Base-by-base conservation (phyloP, 23 tunicate species). In the Oikopleura vanhoeffeni region DNA sequence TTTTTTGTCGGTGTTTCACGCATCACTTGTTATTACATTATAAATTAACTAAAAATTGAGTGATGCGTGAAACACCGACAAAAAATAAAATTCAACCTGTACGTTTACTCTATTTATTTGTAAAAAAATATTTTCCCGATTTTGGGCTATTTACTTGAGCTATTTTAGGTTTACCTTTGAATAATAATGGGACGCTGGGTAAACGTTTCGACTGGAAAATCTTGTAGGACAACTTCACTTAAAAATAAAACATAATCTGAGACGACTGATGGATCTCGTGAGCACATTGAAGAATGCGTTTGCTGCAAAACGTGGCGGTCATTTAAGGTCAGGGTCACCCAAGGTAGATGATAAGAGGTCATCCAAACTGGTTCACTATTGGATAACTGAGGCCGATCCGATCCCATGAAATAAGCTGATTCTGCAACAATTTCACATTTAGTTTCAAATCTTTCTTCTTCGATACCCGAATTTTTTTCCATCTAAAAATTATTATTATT, bases 201-300 rank as follows among this genome's bases (percentile, higher is more conserved):
- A 71, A 71, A 71, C 27, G 32, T 71, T 30, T 71, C 79, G 3
- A 30, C 79, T 33, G 79, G 79, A 71, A 71, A 71, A 30, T 71
- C 79, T 30, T 71, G 27, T 24, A 71, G 38, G 35, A 71, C 35
- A 3, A 71, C 79, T 32, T 71, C 79, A 3, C 36, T 38, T 33
- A 71, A 32, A 32, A 71, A 71, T 2, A 13, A 4, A 24, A 38
- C 79, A 32, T 71, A 71, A 13, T 71, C 79, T 33, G 79, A 71
- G 3, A 71, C 79, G 32, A 30, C 32, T 32, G 27, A 33, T 2
- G 27, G 2, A 38, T 71, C 38, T 3, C 79, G 79, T 2, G 79
- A 71, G 38, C 79, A 71, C 4, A 71, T 33, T 33, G 79, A 71
- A 2, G 79, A 28, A 32, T 71, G 35, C 4, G 79, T 71, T 13